phyloP scores from a whole-genome alignment of 2,113 vertebrate genomes.

The Bambusicola thoracicus region DNA sequence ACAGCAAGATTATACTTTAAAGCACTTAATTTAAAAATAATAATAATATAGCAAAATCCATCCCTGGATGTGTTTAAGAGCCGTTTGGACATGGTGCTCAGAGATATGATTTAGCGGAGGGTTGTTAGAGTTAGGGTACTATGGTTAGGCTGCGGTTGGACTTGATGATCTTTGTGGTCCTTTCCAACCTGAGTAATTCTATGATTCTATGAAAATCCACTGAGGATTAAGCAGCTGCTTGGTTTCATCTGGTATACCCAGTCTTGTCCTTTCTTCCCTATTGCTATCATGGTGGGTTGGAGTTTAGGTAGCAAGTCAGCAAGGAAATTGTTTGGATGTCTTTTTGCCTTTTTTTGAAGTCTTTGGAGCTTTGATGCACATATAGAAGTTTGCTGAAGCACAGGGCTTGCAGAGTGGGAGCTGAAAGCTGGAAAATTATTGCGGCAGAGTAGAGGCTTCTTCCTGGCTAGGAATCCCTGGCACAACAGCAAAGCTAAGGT shows the following conservation, averaged over 20 bases:
- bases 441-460: neutral
- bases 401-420: neutral
- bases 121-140: no score
- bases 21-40: neutral
- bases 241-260: fast-evolving
- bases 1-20: neutral
- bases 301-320: neutral
- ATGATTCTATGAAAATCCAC: no score
- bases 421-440: neutral
- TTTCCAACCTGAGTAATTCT: no score
- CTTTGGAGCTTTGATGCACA: neutral
- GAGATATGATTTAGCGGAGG: no score
- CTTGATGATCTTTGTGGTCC: no score
- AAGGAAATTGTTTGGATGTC: fast-evolving
- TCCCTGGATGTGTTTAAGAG: no score
- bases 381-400: neutral
- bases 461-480: neutral
- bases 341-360: neutral
- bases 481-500: fast-evolving
- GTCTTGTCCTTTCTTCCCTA: fast-evolving
- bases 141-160: no score
- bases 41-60: neutral
- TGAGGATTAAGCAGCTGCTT: neutral
- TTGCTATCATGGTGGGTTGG: fast-evolving
- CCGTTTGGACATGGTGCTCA: no score